Conservation (phyloP, 2,113 vertebrate genomes). For the Centropus bengalensis region DNA sequence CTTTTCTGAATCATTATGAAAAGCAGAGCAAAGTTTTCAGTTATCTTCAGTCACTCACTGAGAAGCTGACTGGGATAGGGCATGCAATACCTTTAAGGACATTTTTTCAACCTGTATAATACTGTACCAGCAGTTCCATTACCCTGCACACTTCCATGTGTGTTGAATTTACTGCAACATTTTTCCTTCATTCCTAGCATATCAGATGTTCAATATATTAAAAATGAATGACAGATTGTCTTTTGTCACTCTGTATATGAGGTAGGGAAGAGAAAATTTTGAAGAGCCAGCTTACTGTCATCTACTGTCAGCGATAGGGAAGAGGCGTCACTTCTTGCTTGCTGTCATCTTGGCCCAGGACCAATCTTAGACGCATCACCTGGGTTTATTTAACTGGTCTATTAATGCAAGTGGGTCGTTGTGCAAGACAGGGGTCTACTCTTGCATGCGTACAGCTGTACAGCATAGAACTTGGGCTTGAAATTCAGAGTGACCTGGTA, state of each 20-base stretch:
- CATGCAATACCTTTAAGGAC: not conserved
- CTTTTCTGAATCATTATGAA: not conserved
- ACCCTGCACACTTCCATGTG: not conserved
- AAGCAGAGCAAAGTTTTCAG: not conserved
- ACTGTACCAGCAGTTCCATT: not conserved
- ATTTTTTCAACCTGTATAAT: not conserved
- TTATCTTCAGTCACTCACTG: not conserved
- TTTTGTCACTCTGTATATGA: not conserved
- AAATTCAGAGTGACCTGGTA: not conserved
- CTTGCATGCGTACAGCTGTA: not conserved
- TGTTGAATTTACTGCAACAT: not conserved
- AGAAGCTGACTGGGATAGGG: fast-evolving
- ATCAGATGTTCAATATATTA: not conserved
- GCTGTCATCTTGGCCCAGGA: not conserved
- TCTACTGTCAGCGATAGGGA: not conserved
- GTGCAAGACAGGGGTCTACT: not conserved
- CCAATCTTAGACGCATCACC: not conserved
- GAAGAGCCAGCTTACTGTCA: not conserved
- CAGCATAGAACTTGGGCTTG: not conserved
- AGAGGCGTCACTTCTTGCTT: not conserved
- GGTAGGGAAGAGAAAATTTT: not conserved
- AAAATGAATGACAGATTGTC: not conserved
- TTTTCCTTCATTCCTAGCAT: not conserved
- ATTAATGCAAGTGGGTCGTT: not conserved
- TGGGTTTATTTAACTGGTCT: not conserved